Percentiles rank a stretch among this genome's conserved stretches.
Conservation (phyloP, 2,888 invertebrate species). For the Fabriciana adippe region DNA sequence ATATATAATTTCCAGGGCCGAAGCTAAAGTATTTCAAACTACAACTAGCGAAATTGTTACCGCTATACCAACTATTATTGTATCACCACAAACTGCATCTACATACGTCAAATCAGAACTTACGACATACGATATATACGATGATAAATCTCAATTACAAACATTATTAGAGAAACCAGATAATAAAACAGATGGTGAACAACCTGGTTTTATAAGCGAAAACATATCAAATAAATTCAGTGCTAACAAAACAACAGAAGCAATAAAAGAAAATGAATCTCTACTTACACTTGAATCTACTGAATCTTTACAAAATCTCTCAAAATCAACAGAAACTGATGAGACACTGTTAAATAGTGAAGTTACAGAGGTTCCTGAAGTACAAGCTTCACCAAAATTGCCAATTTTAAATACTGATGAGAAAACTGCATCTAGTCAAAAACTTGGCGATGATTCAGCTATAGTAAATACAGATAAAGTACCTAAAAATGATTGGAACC, state of each 20-base stretch:
- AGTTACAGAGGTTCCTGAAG: slow-evolving; percentile 48
- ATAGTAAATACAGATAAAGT: too few species aligned
- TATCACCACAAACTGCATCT: slow-evolving; percentile 30
- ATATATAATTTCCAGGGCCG: slow-evolving; percentile 54
- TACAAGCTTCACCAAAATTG: slow-evolving; percentile 46
- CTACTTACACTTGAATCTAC: slow-evolving; percentile 12
- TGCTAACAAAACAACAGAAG: not conserved
- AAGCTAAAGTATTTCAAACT: slow-evolving; percentile 43
- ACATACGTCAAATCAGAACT: too few species aligned
- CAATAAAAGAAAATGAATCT: slow-evolving; percentile 10
- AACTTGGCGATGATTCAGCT: slow-evolving; percentile 53
- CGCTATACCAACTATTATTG: slow-evolving; percentile 41
- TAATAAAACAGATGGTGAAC: too few species aligned
- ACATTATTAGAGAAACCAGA: too few species aligned
- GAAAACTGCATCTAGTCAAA: slow-evolving; percentile 53
- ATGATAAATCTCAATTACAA: too few species aligned
- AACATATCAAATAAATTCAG: slow-evolving; percentile 18
- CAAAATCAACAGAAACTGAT: not conserved
- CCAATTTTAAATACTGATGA: slow-evolving; percentile 51
- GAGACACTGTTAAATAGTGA: slow-evolving; percentile 30
- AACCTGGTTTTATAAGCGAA: slow-evolving; percentile 34
- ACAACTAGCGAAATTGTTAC: slow-evolving; percentile 38
- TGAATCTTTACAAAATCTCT: not conserved
- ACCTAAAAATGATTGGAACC: too few species aligned
- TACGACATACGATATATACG: too few species aligned